Evolutionary conservation across 2,113 vertebrate species (phyloP), one percentile per base, ranked within the genome.

Genomic region (Butorides virescens): DNA sequence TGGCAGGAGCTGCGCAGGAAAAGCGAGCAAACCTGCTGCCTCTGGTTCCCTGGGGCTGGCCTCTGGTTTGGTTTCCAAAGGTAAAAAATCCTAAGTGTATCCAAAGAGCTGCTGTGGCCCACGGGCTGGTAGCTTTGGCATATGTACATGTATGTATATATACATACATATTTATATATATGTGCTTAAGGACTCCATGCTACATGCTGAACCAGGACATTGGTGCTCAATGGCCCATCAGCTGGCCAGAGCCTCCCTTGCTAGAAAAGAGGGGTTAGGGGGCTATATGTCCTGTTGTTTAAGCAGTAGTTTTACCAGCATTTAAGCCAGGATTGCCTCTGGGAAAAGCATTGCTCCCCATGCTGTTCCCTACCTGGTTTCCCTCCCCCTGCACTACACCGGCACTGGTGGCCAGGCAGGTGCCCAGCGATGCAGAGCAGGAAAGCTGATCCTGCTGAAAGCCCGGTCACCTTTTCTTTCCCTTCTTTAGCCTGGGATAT

Each of bases 251-350:
- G 23, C 14, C 61, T 52, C 5, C 47, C 32, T 18, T 39, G 15
- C 30, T 37, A 49, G 59, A 22, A 77, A 62, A 71, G 9, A 0
- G 1, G 10, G 15, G 12, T 3, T 11, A 23, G 1, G 0, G 9
- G 13, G 5, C 34, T 77, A 0, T 10, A 21, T 15, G 10, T 58
- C 30, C 46, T 90, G 77, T 39, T 52, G 15, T 37, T 81, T 56
- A 66, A 77, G 29, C 15, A 49, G 23, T 13, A 73, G 27, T 14
- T 84, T 81, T 36, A 25, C 14, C 53, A 66, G 34, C 50, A 32
- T 34, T 87, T 90, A 71, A 78, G 18, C 23, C 39, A 87, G 15
- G 20, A 11, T 12, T 56, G 9, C 17, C 46, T 70, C 53, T 77
- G 88, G n/a, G 55, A 75, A 86, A 42, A 50, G 2, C 17, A 22